Base-by-base conservation (phyloP, 2,113 vertebrate genomes). In the Aix galericulata region DNA sequence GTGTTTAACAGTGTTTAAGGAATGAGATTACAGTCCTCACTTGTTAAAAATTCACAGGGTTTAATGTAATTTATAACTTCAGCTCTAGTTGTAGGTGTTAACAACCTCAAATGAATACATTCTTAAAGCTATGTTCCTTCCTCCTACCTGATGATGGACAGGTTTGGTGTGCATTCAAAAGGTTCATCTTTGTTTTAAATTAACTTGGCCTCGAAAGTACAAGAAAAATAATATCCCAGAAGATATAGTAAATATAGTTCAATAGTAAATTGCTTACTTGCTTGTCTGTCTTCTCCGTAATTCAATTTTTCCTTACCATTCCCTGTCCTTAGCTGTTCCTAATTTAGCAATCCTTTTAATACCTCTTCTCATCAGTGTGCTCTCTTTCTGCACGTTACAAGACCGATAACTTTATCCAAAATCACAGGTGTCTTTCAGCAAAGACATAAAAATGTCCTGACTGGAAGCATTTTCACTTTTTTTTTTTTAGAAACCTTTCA, bases 31-130 rank as follows among this genome's bases (percentile, higher is more conserved):
- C 88, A 67, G 89, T 90, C 50, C 68, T 94, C 82, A 75, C 48
- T 85, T 68, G 85, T 94, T 93, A 88, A 94, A 95, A 94, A 93
- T 94, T 90, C 76, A 93, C 91, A 93, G 68, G 26, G 34, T 58
- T 97, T 93, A 81, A 83, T 90, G 53, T 94, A 63, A 91, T 88
- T 91, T 94, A 81, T 91, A 88, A 86, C 60, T 83, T 82, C 26
- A 75, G 13, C n/a, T 72, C 22, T 42, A 85, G 48, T 71, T 58
- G 38, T 82, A 93, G 87, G 29, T 60, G 66, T 93, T 91, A 91
- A 86, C 85, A 69, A 58, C 88, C 78, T 68, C 17, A 34, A 23
- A 56, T 55, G 18, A 88, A 84, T 62, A 8, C 23, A 22, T 68
- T 92, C 23, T 31, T 83, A 68, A 79, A 67, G 63, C 82, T 76